Evolutionary conservation across 2,113 vertebrate genomes (phyloP).

Genomic region (Macrotus californicus): DNA sequence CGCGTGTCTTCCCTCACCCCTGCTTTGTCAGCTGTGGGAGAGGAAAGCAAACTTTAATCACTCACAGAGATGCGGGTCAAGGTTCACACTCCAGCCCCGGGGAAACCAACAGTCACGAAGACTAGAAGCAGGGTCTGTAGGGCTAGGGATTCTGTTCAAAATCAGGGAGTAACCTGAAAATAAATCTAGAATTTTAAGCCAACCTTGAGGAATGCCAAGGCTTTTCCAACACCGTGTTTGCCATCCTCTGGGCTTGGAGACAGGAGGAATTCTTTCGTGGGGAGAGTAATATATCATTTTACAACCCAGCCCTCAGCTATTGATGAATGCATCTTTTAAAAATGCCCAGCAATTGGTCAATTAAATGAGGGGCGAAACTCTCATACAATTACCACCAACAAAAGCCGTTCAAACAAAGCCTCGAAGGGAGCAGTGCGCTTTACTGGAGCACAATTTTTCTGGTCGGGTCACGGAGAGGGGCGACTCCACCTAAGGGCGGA

Average conservation of each 20-base stretch:
- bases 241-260: background rate
- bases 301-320: background rate
- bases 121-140: background rate
- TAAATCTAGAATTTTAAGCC: background rate
- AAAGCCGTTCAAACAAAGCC: constrained; percentile 52
- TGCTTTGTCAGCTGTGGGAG: background rate
- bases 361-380: background rate
- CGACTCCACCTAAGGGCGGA: background rate
- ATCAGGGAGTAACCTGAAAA: background rate
- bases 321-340: background rate
- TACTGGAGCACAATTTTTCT: no score
- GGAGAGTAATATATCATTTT: background rate
- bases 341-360: background rate
- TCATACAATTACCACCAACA: background rate
- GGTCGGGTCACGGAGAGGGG: background rate
- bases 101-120: background rate
- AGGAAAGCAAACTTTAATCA: constrained; percentile 39
- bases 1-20: background rate
- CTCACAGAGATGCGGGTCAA: constrained; percentile 39
- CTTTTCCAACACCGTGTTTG: background rate
- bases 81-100: constrained; percentile 10
- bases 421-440: background rate
- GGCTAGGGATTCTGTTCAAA: background rate
- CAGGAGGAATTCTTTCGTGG: background rate
- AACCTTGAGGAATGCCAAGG: background rate